Percentiles rank a stretch among this genome's conserved stretches.
These are phyloP conservation scores for Ctenodactylus gundi DNA, from an alignment of 2,113 vertebrate species.

Conservation along the genomic window DNA sequence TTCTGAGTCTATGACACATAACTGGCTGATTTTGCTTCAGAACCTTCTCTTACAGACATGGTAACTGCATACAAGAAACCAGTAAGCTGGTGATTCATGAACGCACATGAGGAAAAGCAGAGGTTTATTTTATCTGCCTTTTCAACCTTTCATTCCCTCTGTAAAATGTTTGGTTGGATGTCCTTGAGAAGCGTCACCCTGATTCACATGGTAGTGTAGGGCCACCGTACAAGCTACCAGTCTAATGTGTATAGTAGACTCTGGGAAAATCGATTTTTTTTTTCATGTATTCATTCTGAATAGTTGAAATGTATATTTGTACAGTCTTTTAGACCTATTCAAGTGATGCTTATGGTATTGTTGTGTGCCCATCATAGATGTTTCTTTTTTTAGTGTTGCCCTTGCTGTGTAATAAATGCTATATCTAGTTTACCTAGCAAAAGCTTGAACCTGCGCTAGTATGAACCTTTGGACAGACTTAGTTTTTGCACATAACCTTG, in stretches of 20 bases:
- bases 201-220: conserved; percentile 84
- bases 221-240: conserved; percentile 83
- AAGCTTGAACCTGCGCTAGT: conserved; percentile 95
- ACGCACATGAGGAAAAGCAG: conserved; percentile 83
- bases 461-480: conserved; percentile 90
- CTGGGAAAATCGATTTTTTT: conserved; percentile 83
- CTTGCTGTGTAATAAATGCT: conserved; percentile 97
- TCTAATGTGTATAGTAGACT: conserved; percentile 87
- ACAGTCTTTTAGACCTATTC: conserved; percentile 99
- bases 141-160: conserved; percentile 80
- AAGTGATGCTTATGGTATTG: conserved; percentile 91
- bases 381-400: conserved; percentile 92
- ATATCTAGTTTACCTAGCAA: conserved; percentile 93
- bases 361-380: conserved; percentile 93
- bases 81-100: conserved; percentile 79
- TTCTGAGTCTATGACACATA: conserved; percentile 54
- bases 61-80: conserved; percentile 82
- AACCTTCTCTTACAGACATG: conserved; percentile 78
- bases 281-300: conserved; percentile 94
- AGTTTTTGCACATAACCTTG: conserved; percentile 95
- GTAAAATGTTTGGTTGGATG: conserved; percentile 81
- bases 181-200: conserved; percentile 80
- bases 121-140: conserved; percentile 80
- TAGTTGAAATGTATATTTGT: conserved; percentile 98
- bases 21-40: conserved; percentile 66